phyloP scores from a whole-genome alignment of 2,797 vertebrate genomes.

The Acipenser transmontanus region DNA sequence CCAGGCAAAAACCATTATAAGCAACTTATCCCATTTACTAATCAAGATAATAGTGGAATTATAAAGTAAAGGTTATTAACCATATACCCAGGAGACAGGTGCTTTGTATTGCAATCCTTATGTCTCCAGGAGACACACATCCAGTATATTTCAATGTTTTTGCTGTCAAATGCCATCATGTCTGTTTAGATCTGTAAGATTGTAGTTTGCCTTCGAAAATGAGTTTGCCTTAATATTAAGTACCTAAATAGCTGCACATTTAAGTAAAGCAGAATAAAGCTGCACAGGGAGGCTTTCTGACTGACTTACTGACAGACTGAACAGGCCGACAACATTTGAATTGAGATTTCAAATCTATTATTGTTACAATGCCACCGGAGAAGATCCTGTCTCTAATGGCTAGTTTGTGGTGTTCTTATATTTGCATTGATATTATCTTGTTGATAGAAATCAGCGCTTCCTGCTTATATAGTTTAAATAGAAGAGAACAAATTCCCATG shows the following conservation, averaged over 20 bases:
- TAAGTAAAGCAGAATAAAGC: constrained; percentile 24
- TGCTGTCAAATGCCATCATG: constrained; percentile 57
- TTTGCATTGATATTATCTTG: constrained; percentile 29
- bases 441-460: constrained; percentile 25
- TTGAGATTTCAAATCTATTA: not conserved
- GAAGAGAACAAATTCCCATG: constrained; percentile 31
- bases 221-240: constrained; percentile 13
- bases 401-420: constrained; percentile 12
- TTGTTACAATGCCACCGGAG: constrained; percentile 3
- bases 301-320: constrained; percentile 4
- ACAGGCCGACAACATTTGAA: too few relatives aligned
- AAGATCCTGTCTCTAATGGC: constrained; percentile 9
- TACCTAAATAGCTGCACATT: constrained; percentile 30
- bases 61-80: constrained; percentile 24
- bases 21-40: constrained; percentile 21
- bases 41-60: constrained; percentile 29
- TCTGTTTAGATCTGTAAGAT: constrained; percentile 36
- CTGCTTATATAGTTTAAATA: constrained; percentile 24
- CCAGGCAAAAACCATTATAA: constrained; percentile 32
- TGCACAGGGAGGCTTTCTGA: not conserved
- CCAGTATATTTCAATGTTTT: constrained; percentile 59
- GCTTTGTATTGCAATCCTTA: constrained; percentile 11
- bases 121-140: constrained; percentile 12
- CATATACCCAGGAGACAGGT: not conserved
- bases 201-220: constrained; percentile 21